phyloP scores from a whole-genome alignment of 2,113 vertebrate species.

The Clarias batrachus region DNA sequence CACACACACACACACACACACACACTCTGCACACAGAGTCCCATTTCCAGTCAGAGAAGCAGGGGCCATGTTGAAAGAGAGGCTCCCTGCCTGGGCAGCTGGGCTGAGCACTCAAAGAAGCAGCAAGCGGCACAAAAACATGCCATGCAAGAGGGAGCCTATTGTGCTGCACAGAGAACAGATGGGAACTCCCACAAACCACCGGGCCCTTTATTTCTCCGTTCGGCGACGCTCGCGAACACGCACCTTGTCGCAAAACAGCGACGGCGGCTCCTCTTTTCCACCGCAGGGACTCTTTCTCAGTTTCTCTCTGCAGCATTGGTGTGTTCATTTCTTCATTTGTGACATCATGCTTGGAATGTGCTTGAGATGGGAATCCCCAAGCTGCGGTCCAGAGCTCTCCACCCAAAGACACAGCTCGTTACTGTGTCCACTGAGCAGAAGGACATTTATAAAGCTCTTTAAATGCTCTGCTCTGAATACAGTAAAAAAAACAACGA shows the following conservation, averaged over 20 bases:
- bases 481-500: background rate
- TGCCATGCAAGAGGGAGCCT: constrained; percentile 61
- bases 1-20: background rate
- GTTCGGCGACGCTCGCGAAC: constrained; percentile 25
- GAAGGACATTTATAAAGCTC: background rate
- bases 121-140: constrained; percentile 60
- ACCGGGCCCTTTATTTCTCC: constrained; percentile 51
- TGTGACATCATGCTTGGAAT: constrained; percentile 20
- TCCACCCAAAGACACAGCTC: constrained; percentile 4
- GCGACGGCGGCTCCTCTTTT: background rate
- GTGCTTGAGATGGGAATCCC: constrained; percentile 38
- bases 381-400: constrained; percentile 2
- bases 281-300: constrained; percentile 30
- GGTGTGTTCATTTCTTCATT: constrained; percentile 27
- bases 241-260: constrained; percentile 35
- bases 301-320: constrained; percentile 37
- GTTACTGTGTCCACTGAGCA: constrained; percentile 1
- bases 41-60: constrained; percentile 37
- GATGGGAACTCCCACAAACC: constrained; percentile 61
- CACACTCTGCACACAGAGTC: constrained; percentile 5
- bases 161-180: constrained; percentile 59
- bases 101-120: constrained; percentile 45
- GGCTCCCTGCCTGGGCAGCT: constrained; percentile 41
- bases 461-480: background rate
- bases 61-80: constrained; percentile 41